Percentiles rank a stretch among this genome's conserved stretches.
Conservation (phyloP, 2,113 vertebrate species). For the Nothoprocta perdicaria region DNA sequence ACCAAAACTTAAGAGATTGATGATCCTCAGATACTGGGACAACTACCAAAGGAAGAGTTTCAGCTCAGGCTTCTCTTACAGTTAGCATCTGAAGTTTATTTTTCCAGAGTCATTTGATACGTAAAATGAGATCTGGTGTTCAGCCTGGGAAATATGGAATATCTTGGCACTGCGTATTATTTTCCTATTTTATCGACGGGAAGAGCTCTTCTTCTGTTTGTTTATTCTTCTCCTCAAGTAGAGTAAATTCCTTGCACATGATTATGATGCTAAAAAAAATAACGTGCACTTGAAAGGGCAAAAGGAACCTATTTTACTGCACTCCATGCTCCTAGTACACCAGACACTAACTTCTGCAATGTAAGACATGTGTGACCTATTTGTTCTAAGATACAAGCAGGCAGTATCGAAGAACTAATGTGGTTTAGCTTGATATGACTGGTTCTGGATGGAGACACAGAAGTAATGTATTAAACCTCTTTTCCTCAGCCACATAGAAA, state of each 20-base stretch:
- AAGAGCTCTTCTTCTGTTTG: neutral
- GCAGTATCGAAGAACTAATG: neutral
- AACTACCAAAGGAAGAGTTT: neutral
- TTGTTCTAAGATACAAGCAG: neutral
- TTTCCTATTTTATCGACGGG: neutral
- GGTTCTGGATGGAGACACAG: neutral
- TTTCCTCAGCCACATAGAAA: neutral
- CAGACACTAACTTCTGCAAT: neutral
- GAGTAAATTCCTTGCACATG: neutral
- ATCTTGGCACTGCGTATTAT: neutral
- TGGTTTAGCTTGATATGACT: neutral
- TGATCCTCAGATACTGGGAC: neutral
- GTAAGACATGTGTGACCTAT: neutral
- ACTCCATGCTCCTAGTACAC: neutral
- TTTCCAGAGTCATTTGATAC: neutral
- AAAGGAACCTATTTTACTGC: neutral
- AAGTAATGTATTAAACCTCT: neutral
- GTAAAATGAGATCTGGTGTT: neutral
- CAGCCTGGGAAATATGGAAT: neutral
- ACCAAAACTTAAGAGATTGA: neutral
- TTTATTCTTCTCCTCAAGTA: neutral
- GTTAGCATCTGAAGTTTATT: neutral
- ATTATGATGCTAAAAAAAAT: neutral
- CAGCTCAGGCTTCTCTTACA: neutral
- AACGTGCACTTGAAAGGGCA: neutral